phyloP scores from a whole-genome alignment of 2,888 invertebrate genomes.

The Neocrepidodera transversa region DNA sequence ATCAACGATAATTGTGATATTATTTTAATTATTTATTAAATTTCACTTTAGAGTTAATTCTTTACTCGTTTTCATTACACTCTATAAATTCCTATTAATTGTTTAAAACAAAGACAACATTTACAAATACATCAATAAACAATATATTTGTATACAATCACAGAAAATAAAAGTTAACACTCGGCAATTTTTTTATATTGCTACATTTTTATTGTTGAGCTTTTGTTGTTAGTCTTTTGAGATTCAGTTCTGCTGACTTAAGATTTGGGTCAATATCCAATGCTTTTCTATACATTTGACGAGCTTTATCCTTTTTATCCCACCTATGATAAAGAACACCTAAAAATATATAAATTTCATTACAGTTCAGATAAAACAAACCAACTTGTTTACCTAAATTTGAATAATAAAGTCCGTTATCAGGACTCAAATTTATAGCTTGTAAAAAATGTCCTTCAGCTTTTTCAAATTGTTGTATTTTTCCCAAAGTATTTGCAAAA shows the following conservation, averaged over 20 bases:
- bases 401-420: constrained; percentile 82
- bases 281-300: constrained; percentile 77
- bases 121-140: constrained; percentile 43
- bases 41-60: constrained; percentile 16
- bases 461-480: constrained; percentile 70
- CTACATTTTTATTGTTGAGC: constrained; percentile 32
- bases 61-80: too few species aligned
- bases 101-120: constrained; percentile 13
- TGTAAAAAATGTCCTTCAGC: constrained; percentile 83
- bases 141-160: constrained; percentile 48
- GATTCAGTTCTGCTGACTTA: constrained; percentile 74
- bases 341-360: constrained; percentile 55
- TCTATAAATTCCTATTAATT: too few species aligned
- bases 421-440: constrained; percentile 71
- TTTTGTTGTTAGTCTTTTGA: constrained; percentile 61
- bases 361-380: too few species aligned
- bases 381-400: constrained; percentile 76
- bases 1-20: constrained; percentile 51
- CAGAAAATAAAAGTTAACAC: constrained; percentile 39
- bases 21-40: constrained; percentile 43
- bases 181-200: constrained; percentile 15
- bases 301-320: constrained; percentile 78
- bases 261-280: constrained; percentile 75
- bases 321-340: constrained; percentile 93
- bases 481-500: constrained; percentile 88